phyloP scores from a whole-genome alignment of 2,113 vertebrate genomes.

The Cryptotis parvus region DNA sequence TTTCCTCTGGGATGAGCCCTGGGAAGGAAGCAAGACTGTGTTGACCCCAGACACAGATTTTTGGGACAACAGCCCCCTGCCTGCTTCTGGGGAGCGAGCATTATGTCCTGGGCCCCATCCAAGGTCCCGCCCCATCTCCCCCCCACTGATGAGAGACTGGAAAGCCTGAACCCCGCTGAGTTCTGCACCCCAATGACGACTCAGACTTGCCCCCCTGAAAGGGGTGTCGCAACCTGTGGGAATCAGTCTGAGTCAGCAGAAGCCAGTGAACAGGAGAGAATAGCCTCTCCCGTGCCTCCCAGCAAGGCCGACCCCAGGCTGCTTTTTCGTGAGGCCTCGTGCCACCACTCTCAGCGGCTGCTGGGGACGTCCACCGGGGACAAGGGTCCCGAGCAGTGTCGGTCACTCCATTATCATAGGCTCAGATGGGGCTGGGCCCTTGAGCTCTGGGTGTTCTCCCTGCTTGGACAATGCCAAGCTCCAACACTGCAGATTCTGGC shows the following conservation, averaged over 20 bases:
- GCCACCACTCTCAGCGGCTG: background rate
- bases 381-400: too few relatives aligned
- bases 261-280: background rate
- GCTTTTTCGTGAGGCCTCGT: background rate
- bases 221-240: rapidly evolving
- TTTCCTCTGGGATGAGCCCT: constrained; percentile 76
- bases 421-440: too few relatives aligned
- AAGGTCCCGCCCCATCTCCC: too few relatives aligned
- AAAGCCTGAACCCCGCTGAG: background rate
- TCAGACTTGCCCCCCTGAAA: background rate
- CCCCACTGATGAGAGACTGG: too few relatives aligned
- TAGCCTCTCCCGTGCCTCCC: too few relatives aligned
- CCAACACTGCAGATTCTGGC: background rate
- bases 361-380: background rate
- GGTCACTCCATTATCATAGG: too few relatives aligned
- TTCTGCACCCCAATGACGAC: background rate
- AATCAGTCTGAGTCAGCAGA: background rate
- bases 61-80: too few relatives aligned
- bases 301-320: too few relatives aligned
- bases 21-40: background rate
- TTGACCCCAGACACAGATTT: background rate
- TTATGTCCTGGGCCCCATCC: background rate
- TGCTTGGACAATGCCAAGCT: background rate
- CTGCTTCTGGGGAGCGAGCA: background rate
- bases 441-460: background rate